These are phyloP conservation scores for Synanceia verrucosa DNA, from an alignment of 2,797 vertebrate species.

Conservation along the genomic window DNA sequence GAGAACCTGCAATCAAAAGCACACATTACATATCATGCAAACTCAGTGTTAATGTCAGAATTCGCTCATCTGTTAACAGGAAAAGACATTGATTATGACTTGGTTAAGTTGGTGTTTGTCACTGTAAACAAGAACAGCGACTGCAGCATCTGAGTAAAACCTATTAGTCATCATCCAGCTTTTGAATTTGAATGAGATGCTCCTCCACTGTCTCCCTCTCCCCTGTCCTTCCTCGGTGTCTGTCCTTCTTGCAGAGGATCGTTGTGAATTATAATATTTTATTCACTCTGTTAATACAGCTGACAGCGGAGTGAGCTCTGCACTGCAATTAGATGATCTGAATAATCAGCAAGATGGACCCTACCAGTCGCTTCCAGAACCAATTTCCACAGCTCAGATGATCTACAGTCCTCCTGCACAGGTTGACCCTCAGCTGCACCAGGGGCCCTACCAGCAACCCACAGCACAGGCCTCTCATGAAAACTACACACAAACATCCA, in stretches of 20 bases:
- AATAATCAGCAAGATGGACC: conserved; percentile 89
- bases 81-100: neutral
- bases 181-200: conserved; percentile 48
- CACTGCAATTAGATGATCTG: conserved; percentile 87
- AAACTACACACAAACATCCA: conserved; percentile 50
- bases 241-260: conserved; percentile 33
- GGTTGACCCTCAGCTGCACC: conserved; percentile 61
- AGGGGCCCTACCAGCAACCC: conserved; percentile 68
- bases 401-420: conserved; percentile 87
- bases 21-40: neutral
- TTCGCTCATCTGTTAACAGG: neutral
- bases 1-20: conserved; percentile 66
- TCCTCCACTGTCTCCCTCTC: conserved; percentile 22
- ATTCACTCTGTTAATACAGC: conserved; percentile 78
- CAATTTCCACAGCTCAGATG: conserved; percentile 79
- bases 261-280: conserved; percentile 36
- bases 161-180: conserved; percentile 45
- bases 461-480: conserved; percentile 61
- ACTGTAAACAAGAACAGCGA: conserved; percentile 47
- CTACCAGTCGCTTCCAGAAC: conserved; percentile 86
- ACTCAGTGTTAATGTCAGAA: neutral
- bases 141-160: conserved; percentile 21
- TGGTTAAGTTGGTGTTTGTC: conserved; percentile 7
- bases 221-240: conserved; percentile 6
- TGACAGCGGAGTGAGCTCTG: conserved; percentile 87